Evolutionary conservation across 2,797 vertebrate genomes (phyloP).

Genomic region (Setipinna tenuifilis): DNA sequence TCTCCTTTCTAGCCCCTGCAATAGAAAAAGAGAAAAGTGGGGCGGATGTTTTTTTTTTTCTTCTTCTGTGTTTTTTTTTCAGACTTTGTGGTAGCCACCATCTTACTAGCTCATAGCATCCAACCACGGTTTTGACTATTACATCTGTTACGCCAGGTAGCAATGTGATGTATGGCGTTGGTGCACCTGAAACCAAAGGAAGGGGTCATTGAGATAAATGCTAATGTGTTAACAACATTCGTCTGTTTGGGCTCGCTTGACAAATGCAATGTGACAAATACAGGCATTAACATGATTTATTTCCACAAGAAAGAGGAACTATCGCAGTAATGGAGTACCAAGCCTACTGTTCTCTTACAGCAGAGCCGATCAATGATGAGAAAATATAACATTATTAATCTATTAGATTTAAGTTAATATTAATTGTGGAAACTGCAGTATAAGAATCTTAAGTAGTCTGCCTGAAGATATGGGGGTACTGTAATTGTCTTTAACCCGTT

Average conservation of each 20-base stretch:
- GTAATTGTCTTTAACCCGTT: neutral
- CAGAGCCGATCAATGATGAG: neutral
- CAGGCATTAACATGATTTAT: constrained; percentile 11
- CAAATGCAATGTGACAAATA: constrained; percentile 13
- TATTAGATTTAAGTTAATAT: neutral
- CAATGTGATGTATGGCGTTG: neutral
- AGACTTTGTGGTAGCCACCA: neutral
- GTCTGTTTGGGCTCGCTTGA: constrained; percentile 12
- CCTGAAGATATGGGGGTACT: neutral
- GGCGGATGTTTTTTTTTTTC: neutral
- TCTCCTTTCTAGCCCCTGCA: neutral
- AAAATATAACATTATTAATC: neutral
- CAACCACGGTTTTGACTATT: neutral
- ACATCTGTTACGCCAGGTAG: neutral
- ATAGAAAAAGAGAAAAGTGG: neutral
- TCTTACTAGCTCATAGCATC: neutral
- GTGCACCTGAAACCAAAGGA: constrained; percentile 17
- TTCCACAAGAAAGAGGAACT: neutral
- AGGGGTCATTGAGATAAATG: constrained; percentile 12
- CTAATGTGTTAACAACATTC: constrained; percentile 18
- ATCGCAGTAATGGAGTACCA: neutral
- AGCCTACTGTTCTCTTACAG: neutral
- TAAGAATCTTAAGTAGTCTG: neutral
- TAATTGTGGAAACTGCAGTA: neutral
- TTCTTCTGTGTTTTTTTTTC: neutral